Conservation (phyloP, 2,888 invertebrate species). For the Drepanosiphum platanoidis region DNA sequence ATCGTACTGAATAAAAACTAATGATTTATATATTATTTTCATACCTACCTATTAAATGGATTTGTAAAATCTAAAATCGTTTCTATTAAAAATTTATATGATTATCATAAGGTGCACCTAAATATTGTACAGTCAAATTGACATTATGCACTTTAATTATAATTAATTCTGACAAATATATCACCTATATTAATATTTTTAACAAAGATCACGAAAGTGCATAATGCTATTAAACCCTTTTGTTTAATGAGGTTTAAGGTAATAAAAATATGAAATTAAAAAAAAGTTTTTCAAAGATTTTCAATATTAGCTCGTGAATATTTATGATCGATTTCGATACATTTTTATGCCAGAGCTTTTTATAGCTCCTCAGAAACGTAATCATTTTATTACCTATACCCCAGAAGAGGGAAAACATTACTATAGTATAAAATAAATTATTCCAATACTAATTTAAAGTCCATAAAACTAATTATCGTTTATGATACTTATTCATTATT, state of each 20-base stretch:
- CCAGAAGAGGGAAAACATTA: not conserved
- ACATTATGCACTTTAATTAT: not conserved
- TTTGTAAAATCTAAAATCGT: not conserved
- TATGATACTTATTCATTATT: no score
- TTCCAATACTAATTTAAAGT: not conserved
- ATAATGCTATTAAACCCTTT: not conserved
- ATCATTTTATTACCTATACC: not conserved
- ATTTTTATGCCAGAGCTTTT: not conserved
- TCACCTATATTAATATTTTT: not conserved
- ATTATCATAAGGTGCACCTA: no score
- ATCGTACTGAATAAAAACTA: no score
- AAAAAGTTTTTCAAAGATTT: not conserved
- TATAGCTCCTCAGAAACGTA: not conserved
- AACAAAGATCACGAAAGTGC: not conserved
- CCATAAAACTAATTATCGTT: no score
- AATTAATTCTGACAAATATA: not conserved
- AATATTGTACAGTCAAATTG: not conserved
- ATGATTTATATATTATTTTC: no score
- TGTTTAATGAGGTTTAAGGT: conserved; percentile 5
- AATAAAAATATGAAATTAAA: conserved; percentile 34
- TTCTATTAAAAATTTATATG: not conserved
- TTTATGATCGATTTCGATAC: not conserved
- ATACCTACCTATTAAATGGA: not conserved
- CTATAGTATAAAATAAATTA: not conserved
- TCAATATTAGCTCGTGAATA: conserved; percentile 5